A percentile compares a stretch with the other conserved stretches of the same genome.
phyloP scores from a whole-genome alignment of 1,140 invertebrate species.

The Galleria mellonella region DNA sequence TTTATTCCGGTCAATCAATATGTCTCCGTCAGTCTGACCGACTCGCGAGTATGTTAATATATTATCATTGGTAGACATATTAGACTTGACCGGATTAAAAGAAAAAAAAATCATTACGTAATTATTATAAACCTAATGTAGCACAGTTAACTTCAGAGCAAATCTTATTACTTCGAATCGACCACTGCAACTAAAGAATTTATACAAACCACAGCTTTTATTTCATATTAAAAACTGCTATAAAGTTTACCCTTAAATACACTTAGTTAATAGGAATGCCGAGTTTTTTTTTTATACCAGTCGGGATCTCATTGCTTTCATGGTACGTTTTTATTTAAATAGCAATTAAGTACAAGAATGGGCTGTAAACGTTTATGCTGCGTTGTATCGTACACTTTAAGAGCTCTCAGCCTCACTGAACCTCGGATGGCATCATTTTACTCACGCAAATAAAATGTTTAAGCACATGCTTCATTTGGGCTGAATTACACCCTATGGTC shows the following conservation, averaged over 20 bases:
- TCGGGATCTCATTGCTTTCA: constrained; percentile 43
- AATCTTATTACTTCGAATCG: neutral
- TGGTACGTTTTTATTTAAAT: constrained; percentile 64
- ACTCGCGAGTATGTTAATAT: too few species aligned
- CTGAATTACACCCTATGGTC: constrained; percentile 4
- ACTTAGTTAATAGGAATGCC: constrained; percentile 25
- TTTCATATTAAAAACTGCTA: constrained; percentile 8
- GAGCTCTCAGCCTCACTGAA: constrained; percentile 25
- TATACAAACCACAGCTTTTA: constrained; percentile 11
- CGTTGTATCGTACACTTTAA: constrained; percentile 48
- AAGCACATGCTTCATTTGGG: constrained; percentile 22
- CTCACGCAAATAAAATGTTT: constrained; percentile 36
- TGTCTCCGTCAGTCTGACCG: too few species aligned
- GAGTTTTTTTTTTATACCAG: constrained; percentile 27
- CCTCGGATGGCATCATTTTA: constrained; percentile 38
- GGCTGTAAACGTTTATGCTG: constrained; percentile 57
- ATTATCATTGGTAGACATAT: too few species aligned
- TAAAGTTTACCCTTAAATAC: constrained; percentile 21
- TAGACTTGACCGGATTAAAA: too few species aligned
- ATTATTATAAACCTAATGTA: too few species aligned
- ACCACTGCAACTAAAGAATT: constrained; percentile 1
- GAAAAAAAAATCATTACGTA: too few species aligned
- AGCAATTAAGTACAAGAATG: constrained; percentile 67
- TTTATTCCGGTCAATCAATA: too few species aligned
- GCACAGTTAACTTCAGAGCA: constrained; percentile 28